Evolutionary conservation across 2,113 vertebrate genomes (phyloP), one percentile per base, ranked within the genome.

Genomic region (Sigmodon hispidus): DNA sequence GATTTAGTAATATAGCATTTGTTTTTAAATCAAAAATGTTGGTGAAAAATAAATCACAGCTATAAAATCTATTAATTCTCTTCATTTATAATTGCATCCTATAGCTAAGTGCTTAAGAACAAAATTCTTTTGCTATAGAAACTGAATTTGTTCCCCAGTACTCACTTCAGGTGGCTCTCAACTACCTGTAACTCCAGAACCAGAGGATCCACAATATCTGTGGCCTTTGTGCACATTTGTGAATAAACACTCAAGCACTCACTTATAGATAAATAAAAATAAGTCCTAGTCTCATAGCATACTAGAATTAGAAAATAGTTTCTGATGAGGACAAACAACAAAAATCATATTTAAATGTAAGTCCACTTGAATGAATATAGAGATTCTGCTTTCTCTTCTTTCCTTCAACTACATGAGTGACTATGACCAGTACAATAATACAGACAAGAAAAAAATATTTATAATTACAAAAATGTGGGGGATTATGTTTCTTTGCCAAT

Each of bases 21-120:
- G 17, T 95, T 83, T 73, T 86, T 92, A 4, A 88, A 31, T 97
- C 79, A 97, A 97, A 48, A 97, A 48, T 86, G 96, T 96, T 98
- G 93, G 96, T 75, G 61, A 96, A 98, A 98, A 97, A 95, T 97
- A 92, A 97, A 91, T 97, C 92, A 96, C 21, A 97, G 69, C 40
- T 50, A 65, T 92, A 97, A 97, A 98, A 97, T 5, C 93, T 96
- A 92, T 86, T 97, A 97, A 95, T 50, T 12, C 45, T 94, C 97
- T 98, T 97, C 76, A 7, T 0, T 96, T 96, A 95, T 81, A 96
- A 98, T 94, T 85, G 31, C 80, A 59, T 10, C 21, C 55, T 61
- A 43, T 17, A 24, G n/a, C 21, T 61, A 22, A 10, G 57, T 83
- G 22, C 24, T 31, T 9, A 61, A 83, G 13, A 43, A 61, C 36